Percentiles rank a stretch among this genome's conserved stretches.
Evolutionary conservation across 1,140 invertebrate genomes (phyloP).

Genomic region (Penaeus chinensis): DNA sequence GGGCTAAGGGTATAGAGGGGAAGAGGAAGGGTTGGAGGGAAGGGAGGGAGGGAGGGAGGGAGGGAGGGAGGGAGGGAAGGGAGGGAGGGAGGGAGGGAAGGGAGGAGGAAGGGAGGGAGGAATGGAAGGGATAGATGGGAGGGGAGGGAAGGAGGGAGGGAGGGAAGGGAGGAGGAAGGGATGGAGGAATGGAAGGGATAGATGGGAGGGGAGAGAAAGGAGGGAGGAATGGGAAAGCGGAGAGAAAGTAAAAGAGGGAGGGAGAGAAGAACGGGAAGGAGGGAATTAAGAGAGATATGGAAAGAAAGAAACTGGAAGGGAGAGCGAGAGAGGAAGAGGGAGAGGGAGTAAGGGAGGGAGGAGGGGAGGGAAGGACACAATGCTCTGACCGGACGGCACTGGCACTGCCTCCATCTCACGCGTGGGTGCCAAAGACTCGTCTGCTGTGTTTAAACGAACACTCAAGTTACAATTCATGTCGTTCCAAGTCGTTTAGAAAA

Average conservation of each 20-base stretch:
- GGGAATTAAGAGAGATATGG: neutral
- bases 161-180: neutral
- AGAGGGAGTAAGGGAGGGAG: neutral
- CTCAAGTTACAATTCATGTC: no score
- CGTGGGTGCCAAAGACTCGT: no score
- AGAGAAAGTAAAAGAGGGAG: no score
- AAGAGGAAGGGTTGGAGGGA: neutral
- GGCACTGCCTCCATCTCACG: no score
- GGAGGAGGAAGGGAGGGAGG: neutral
- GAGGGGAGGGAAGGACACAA: neutral
- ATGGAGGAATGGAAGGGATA: neutral
- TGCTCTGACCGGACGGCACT: no score
- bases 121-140: neutral
- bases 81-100: no score
- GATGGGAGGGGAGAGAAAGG: conserved; percentile 1
- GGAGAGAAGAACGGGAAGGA: no score
- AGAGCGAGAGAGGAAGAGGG: neutral
- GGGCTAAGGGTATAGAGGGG: no score
- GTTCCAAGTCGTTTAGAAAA: no score
- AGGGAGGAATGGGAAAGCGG: neutral
- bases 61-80: neutral
- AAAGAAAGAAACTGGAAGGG: conserved; percentile 15
- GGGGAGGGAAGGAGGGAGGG: neutral
- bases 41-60: neutral
- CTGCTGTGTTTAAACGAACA: no score